Evolutionary conservation across 35 echinoderm and acorn worm species (phyloP).

Genomic region (Ptychodera flava): DNA sequence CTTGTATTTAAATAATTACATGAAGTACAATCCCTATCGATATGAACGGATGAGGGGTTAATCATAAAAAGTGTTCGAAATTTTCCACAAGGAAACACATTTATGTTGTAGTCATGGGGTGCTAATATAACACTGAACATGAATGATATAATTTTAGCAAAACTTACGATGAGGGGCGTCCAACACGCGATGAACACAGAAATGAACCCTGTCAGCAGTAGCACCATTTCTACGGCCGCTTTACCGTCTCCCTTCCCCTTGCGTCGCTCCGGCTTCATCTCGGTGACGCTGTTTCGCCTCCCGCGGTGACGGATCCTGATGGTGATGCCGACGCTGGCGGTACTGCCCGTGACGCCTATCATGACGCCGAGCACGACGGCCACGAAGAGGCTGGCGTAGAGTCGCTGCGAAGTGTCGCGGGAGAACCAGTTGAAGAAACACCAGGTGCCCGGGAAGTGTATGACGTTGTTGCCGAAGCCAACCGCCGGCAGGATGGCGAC

Average conservation of each 20-base stretch:
- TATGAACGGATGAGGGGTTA: no score
- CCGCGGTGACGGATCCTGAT: not conserved
- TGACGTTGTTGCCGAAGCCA: conserved; percentile 66
- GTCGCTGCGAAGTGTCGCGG: conserved; percentile 64
- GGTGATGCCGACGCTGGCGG: not conserved
- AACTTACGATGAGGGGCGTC: not conserved
- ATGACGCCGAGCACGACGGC: conserved; percentile 47
- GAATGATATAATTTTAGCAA: no score
- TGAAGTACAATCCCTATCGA: no score
- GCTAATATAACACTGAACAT: no score
- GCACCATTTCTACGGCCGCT: not conserved
- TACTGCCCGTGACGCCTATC: not conserved
- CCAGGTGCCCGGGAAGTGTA: conserved; percentile 89
- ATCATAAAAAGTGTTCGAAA: no score
- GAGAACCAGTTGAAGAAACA: conserved; percentile 91
- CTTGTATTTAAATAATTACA: no score
- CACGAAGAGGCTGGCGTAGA: conserved; percentile 76
- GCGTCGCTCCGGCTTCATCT: not conserved
- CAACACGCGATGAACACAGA: not conserved
- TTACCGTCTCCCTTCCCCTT: no score
- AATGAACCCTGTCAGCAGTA: not conserved
- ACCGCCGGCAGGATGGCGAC: conserved; percentile 69
- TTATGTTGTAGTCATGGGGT: no score
- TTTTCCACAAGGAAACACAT: no score
- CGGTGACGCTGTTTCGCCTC: not conserved